These are phyloP conservation scores for Mola mola DNA, from an alignment of 2,113 vertebrate genomes.

Conservation along the genomic window DNA sequence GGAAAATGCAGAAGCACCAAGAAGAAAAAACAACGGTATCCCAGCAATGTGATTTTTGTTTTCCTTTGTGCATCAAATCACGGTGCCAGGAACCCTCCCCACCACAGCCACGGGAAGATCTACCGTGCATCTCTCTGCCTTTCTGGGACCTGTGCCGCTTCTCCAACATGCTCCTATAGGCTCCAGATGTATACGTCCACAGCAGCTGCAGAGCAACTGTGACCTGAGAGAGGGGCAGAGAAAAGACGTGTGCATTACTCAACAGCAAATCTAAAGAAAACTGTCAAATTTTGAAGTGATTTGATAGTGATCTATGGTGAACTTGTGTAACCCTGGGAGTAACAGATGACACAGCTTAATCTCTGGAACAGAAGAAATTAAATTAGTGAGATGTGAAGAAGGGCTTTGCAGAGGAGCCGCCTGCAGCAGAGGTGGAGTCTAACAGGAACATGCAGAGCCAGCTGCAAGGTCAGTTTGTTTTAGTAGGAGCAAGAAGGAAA, in stretches of 20 bases:
- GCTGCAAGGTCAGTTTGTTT: conserved; percentile 57
- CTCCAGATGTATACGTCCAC: conserved; percentile 44
- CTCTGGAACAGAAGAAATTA: conserved; percentile 10
- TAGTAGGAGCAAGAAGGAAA: conserved; percentile 47
- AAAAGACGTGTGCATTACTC: conserved; percentile 29
- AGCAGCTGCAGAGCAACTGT: conserved; percentile 61
- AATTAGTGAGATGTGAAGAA: conserved; percentile 21
- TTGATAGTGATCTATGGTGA: conserved; percentile 23
- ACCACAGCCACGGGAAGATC: conserved; percentile 68
- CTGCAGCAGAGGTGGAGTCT: conserved; percentile 67
- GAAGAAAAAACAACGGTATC: conserved; percentile 14
- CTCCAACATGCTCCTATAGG: conserved; percentile 30
- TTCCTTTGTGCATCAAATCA: conserved; percentile 86
- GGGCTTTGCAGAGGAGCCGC: conserved; percentile 53
- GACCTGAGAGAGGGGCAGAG: conserved; percentile 53
- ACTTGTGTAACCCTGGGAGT: conserved; percentile 16
- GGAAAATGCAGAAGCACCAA: background rate
- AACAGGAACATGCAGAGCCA: conserved; percentile 46
- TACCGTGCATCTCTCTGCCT: conserved; percentile 29
- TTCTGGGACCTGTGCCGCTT: conserved; percentile 7
- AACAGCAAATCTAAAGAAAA: conserved; percentile 20
- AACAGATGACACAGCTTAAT: conserved; percentile 32
- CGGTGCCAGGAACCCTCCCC: conserved; percentile 87
- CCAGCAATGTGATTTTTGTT: conserved; percentile 87
- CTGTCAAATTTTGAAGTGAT: conserved; percentile 10